These are phyloP conservation scores for Abramis brama DNA, from an alignment of 2,113 vertebrate species.

Conservation along the genomic window DNA sequence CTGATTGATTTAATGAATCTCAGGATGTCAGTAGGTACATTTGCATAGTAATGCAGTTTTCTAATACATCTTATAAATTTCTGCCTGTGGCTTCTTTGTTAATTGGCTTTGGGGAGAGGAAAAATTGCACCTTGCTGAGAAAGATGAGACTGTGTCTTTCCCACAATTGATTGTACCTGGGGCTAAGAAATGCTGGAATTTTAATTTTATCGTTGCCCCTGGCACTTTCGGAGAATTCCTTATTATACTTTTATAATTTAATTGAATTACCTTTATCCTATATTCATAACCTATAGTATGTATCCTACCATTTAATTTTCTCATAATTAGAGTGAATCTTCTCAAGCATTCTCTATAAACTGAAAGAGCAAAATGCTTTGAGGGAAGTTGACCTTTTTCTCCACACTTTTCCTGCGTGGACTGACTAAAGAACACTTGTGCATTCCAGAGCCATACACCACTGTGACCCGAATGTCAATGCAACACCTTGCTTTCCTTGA, in stretches of 20 bases:
- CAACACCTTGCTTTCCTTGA: slow-evolving; percentile 64
- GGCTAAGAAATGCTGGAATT: background rate
- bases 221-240: background rate
- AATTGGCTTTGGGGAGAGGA: slow-evolving; percentile 66
- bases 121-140: slow-evolving; percentile 60
- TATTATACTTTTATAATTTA: slow-evolving; percentile 13
- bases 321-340: background rate
- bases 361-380: background rate
- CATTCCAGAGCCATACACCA: slow-evolving; percentile 29
- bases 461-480: slow-evolving; percentile 59
- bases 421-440: background rate
- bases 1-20: slow-evolving; percentile 61
- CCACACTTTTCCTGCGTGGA: background rate
- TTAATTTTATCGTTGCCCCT: background rate
- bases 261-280: background rate
- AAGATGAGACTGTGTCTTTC: slow-evolving; percentile 51
- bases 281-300: background rate
- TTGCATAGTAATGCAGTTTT: slow-evolving; percentile 61
- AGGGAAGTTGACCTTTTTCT: background rate
- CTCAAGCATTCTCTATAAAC: slow-evolving; percentile 12
- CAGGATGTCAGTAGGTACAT: slow-evolving; percentile 53
- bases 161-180: slow-evolving; percentile 36
- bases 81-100: slow-evolving; percentile 62
- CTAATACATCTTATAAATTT: slow-evolving; percentile 51
- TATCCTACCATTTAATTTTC: background rate